These are phyloP conservation scores for Drosophila pseudotakahashii DNA, from an alignment of 2,888 invertebrate genomes.

Conservation along the genomic window DNA sequence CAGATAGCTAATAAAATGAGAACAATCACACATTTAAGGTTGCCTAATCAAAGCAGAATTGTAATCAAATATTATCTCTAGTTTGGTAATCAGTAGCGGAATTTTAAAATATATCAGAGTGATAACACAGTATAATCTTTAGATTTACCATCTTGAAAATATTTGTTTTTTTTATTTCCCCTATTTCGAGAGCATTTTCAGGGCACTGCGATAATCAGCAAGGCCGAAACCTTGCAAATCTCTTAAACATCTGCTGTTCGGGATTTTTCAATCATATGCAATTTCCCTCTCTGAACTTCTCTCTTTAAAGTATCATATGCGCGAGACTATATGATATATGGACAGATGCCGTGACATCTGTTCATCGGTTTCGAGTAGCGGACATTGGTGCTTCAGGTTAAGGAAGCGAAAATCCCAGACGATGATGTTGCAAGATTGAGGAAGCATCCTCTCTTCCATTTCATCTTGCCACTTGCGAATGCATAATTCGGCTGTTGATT, in stretches of 20 bases:
- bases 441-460: conserved; percentile 31
- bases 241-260: conserved; percentile 17
- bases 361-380: conserved; percentile 43
- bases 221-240: conserved; percentile 22
- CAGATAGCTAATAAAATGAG: conserved; percentile 6
- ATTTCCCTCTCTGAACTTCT: conserved; percentile 4
- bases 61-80: background rate
- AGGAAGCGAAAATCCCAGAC: conserved; percentile 60
- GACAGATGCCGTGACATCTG: conserved; percentile 51
- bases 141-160: conserved; percentile 7
- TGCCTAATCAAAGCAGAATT: background rate
- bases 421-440: conserved; percentile 39
- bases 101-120: conserved; percentile 24
- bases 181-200: conserved; percentile 13
- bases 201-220: conserved; percentile 14
- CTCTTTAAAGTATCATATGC: conserved; percentile 4
- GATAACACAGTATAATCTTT: conserved; percentile 6
- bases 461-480: conserved; percentile 40
- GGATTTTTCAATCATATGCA: background rate
- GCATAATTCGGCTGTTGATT: conserved; percentile 47
- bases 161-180: background rate
- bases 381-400: conserved; percentile 65
- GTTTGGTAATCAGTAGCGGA: conserved; percentile 9
- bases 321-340: conserved; percentile 21
- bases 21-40: background rate